Evolutionary conservation across 2,888 invertebrate species (phyloP), one percentile per base, ranked within the genome.

Genomic region (Cylloceria caligata): DNA sequence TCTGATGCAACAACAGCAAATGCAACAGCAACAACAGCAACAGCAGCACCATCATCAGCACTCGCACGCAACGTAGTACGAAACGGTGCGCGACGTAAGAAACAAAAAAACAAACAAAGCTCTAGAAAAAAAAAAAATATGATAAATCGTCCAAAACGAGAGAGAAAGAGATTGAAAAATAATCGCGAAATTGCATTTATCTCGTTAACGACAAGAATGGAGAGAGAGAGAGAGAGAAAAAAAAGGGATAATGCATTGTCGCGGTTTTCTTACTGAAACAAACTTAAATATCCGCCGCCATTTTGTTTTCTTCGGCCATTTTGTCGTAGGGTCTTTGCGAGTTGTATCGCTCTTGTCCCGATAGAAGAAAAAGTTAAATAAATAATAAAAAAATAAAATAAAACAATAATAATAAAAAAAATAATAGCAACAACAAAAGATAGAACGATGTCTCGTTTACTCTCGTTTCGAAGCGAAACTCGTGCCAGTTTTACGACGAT

Each of bases 21-120:
- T 89, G 88, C 85, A 90, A 90, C 75, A 88, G n/a, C 79, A 36
- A 11, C 60, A 27, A 24, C 77, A 65, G 3, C 78, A 89, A 69
- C 89, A 69, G 27, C 78, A 81, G 27, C 80, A 80, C 55, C 88
- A 89, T 62, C 87, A 88, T 21, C 89, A 89, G 52, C 90, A 86
- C 74, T 87, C 86, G 55, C 87, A 87, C 57, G 73, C 85, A 65
- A 87, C 90, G 89, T 90, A 90, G 89, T 90, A 89, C 85, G 83
- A 45, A 65, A 81, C 52, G 68, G 52, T 71, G 72, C 80, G 81
- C 36, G 84, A 85, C 78, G 65, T 47, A 45, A 69, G 16, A 67
- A 9, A 13, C 27, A 34, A 47, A 19, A 69, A 67, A 52, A 79
- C 36, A 78, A 64, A 62, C 24, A 71, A 75, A 67, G 19, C 6